phyloP scores from a whole-genome alignment of 2,888 invertebrate species.

The Callosobruchus maculatus region DNA sequence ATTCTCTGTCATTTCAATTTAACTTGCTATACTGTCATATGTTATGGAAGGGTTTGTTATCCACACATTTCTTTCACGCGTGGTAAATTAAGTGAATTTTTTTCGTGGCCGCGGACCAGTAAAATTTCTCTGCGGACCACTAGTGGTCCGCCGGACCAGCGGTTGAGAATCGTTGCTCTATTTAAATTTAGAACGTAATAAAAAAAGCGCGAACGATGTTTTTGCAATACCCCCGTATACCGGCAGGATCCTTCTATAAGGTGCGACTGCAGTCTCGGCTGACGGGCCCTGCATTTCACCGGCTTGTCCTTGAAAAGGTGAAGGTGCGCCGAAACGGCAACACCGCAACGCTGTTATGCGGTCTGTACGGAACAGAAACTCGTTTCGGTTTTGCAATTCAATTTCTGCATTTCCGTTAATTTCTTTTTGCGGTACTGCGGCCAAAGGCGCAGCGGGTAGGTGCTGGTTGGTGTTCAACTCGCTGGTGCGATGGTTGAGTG shows the following conservation, averaged over 20 bases:
- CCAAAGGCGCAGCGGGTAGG: neutral
- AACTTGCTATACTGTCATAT: no score
- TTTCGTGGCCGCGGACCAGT: no score
- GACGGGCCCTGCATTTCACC: neutral
- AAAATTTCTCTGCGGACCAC: no score
- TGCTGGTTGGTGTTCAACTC: neutral
- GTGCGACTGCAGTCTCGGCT: neutral
- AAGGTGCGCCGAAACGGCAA: neutral
- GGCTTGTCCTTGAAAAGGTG: neutral
- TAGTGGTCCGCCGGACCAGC: no score
- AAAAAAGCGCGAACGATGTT: no score
- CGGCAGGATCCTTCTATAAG: no score
- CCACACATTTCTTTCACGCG: no score
- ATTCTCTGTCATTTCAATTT: no score
- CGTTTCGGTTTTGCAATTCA: neutral
- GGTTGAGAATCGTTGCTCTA: no score
- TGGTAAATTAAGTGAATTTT: no score
- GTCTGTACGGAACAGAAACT: neutral
- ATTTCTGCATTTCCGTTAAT: neutral
- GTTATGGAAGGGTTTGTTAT: no score
- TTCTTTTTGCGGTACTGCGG: neutral
- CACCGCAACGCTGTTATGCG: neutral
- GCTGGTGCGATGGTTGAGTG: neutral
- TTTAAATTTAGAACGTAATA: no score
- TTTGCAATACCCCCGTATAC: neutral